A percentile compares a stretch with the other conserved stretches of the same genome.
Conservation (phyloP, 2,888 invertebrate genomes). For the Lydus trimaculatus region DNA sequence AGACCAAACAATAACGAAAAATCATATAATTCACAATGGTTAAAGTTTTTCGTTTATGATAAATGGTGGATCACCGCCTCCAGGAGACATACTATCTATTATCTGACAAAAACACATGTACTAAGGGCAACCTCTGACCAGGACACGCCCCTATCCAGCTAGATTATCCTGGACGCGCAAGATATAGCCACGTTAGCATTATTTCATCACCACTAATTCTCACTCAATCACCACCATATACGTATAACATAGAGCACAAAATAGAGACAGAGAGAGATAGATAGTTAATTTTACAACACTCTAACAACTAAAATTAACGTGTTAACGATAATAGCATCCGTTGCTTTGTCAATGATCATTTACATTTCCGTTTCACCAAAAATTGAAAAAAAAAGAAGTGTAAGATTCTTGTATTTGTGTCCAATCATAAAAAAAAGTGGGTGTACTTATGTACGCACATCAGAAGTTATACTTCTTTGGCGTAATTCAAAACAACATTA, state of each 20-base stretch:
- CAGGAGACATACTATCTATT: slow-evolving; percentile 59
- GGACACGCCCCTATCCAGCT: slow-evolving; percentile 47
- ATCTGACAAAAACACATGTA: slow-evolving; percentile 61
- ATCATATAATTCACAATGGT: slow-evolving; percentile 45
- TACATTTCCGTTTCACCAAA: slow-evolving; percentile 3
- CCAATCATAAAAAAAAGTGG: too few relatives aligned
- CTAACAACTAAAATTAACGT: slow-evolving; percentile 9
- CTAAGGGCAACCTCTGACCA: slow-evolving; percentile 54
- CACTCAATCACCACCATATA: slow-evolving; percentile 4
- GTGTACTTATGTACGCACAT: too few relatives aligned
- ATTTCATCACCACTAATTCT: slow-evolving; percentile 28
- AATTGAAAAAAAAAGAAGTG: background rate
- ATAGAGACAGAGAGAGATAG: background rate
- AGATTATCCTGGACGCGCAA: background rate
- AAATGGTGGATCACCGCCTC: slow-evolving; percentile 55
- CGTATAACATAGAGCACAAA: background rate
- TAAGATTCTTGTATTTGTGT: background rate
- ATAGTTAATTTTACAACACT: background rate
- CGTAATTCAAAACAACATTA: too few relatives aligned
- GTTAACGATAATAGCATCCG: slow-evolving; percentile 10
- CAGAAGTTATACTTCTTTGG: too few relatives aligned
- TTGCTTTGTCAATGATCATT: slow-evolving; percentile 9
- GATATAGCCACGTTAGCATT: slow-evolving; percentile 16
- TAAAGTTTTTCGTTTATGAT: slow-evolving; percentile 50
- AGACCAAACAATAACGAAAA: slow-evolving; percentile 42